These are phyloP conservation scores for Drosophila ficusphila DNA, from an alignment of 1,140 invertebrate genomes.

Conservation along the genomic window DNA sequence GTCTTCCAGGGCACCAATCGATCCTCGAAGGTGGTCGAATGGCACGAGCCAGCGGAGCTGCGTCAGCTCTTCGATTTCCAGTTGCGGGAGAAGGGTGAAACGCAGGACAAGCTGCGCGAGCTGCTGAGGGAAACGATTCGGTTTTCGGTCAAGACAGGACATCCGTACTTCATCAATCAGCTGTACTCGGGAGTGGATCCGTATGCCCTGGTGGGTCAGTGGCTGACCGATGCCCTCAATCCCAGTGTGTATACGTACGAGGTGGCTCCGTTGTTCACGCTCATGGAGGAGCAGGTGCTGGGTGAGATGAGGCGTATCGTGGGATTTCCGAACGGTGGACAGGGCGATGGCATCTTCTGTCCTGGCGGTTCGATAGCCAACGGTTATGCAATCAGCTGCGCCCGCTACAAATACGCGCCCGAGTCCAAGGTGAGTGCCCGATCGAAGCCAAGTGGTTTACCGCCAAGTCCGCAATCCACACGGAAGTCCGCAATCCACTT, in stretches of 20 bases:
- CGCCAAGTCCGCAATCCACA: conserved; percentile 17
- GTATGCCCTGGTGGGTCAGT: conserved; percentile 93
- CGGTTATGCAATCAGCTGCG: conserved; percentile 96
- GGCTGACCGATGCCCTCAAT: conserved; percentile 93
- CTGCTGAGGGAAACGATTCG: conserved; percentile 88
- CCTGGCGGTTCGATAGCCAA: conserved; percentile 98
- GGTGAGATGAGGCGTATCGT: conserved; percentile 93
- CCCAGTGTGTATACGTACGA: conserved; percentile 96
- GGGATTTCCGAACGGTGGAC: conserved; percentile 90
- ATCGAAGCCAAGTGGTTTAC: conserved; percentile 5
- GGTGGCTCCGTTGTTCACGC: conserved; percentile 94
- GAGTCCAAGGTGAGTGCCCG: conserved; percentile 88
- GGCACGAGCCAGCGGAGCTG: conserved; percentile 89
- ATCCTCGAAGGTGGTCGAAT: conserved; percentile 90
- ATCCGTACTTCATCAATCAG: conserved; percentile 95
- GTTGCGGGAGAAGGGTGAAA: conserved; percentile 86
- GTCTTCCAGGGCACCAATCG: conserved; percentile 90
- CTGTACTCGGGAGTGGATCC: conserved; percentile 94
- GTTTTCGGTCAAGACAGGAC: conserved; percentile 94
- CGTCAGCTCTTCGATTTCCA: conserved; percentile 88
- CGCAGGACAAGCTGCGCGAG: conserved; percentile 88
- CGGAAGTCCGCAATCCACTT: conserved; percentile 18
- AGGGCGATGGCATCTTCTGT: conserved; percentile 95
- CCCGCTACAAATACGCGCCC: conserved; percentile 91
- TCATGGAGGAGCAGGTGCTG: conserved; percentile 94